phyloP scores from a whole-genome alignment of 1,140 invertebrate genomes.

The Drosophila neocordata region DNA sequence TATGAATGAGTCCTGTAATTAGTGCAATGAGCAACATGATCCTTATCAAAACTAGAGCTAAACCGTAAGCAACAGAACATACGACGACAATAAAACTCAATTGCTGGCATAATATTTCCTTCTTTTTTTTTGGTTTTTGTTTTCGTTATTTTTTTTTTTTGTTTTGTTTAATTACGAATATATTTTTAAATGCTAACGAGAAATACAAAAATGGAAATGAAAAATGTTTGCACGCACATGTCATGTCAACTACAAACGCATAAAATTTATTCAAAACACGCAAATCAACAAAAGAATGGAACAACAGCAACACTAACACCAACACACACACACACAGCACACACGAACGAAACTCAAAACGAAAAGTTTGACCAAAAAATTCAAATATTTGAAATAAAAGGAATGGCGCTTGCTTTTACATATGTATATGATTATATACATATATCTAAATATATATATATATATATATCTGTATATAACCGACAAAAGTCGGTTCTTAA shows the following conservation, averaged over 20 bases:
- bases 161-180: slow-evolving; percentile 70
- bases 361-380: slow-evolving; percentile 39
- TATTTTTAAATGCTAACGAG: slow-evolving; percentile 78
- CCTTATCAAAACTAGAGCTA: slow-evolving; percentile 45
- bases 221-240: slow-evolving; percentile 80
- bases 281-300: slow-evolving; percentile 61
- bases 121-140: slow-evolving; percentile 6
- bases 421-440: slow-evolving; percentile 6
- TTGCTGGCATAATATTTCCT: slow-evolving; percentile 62
- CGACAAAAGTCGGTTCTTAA: slow-evolving; percentile 15
- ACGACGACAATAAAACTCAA: slow-evolving; percentile 73
- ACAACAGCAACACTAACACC: slow-evolving; percentile 57
- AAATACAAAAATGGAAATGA: slow-evolving; percentile 76
- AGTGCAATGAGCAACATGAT: slow-evolving; percentile 67
- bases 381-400: slow-evolving; percentile 24
- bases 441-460: background rate
- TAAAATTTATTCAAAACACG: slow-evolving; percentile 80
- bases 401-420: slow-evolving; percentile 16
- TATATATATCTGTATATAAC: background rate
- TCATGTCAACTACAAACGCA: slow-evolving; percentile 80
- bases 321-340: slow-evolving; percentile 36
- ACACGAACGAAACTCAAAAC: slow-evolving; percentile 23
- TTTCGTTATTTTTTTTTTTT: slow-evolving; percentile 33
- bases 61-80: slow-evolving; percentile 31
- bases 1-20: slow-evolving; percentile 68